Evolutionary conservation across 2,113 vertebrate genomes (phyloP).

Genomic region (Syrrhaptes paradoxus): DNA sequence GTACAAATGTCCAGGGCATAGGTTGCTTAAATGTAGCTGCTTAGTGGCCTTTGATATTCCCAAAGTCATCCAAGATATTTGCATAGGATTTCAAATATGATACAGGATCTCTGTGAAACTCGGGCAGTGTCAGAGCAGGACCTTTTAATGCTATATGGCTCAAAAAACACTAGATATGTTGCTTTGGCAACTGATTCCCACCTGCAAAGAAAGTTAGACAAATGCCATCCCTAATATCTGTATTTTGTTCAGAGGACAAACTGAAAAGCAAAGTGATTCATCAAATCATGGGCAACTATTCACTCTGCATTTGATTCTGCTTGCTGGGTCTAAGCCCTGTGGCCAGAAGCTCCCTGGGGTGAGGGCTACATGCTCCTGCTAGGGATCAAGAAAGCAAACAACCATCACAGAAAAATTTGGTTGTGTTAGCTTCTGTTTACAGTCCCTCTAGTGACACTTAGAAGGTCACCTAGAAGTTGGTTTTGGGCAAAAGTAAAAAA

Average conservation of each 20-base stretch:
- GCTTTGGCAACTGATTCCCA: background rate
- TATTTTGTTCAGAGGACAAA: background rate
- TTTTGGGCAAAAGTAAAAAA: background rate
- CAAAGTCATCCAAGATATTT: background rate
- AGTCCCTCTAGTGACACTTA: background rate
- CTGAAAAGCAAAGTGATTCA: background rate
- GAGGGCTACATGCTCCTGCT: background rate
- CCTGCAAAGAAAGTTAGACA: background rate
- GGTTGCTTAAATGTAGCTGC: background rate
- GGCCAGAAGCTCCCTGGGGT: background rate
- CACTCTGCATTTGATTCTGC: background rate
- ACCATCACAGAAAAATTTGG: background rate
- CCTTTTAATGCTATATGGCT: background rate
- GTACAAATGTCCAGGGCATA: background rate
- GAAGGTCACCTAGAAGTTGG: background rate
- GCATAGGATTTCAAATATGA: background rate
- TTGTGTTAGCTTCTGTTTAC: background rate
- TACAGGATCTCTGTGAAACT: background rate
- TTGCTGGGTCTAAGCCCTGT: background rate
- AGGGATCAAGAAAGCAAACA: background rate
- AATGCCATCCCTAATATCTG: background rate
- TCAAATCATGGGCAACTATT: background rate
- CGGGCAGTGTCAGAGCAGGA: background rate
- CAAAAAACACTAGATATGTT: fast-evolving
- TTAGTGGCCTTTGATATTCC: background rate